Percentiles rank a stretch among this genome's conserved stretches.
These are phyloP conservation scores for Todiramphus chloris DNA, from an alignment of 2,113 vertebrate genomes.

Conservation along the genomic window DNA sequence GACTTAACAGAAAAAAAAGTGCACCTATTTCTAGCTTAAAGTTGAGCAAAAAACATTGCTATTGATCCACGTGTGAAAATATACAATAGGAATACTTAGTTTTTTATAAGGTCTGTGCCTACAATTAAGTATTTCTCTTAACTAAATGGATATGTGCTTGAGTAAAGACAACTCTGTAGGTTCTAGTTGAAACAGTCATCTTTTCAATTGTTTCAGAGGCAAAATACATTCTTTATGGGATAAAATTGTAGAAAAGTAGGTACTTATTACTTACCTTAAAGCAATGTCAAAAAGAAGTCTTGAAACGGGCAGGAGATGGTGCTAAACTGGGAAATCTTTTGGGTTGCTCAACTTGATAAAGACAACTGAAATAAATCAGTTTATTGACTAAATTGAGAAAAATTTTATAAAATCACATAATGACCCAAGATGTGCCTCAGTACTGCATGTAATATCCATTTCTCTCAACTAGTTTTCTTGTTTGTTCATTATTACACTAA, in stretches of 20 bases:
- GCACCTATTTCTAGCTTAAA: background rate
- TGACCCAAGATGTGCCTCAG: background rate
- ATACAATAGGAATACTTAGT: background rate
- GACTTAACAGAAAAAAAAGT: background rate
- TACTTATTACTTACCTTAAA: conserved; percentile 9
- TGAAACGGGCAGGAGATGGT: background rate
- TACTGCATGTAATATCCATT: background rate
- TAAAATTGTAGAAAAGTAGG: background rate
- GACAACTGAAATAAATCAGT: background rate
- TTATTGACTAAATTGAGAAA: background rate
- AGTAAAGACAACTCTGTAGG: background rate
- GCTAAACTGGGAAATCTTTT: background rate
- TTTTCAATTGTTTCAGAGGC: background rate
- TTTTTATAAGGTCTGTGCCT: background rate
- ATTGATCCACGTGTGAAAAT: background rate
- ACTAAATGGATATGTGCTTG: background rate
- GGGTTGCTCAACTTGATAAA: background rate
- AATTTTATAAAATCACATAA: background rate
- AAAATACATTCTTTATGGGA: background rate
- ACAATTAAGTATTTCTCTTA: background rate
- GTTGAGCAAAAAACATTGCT: background rate
- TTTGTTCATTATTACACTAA: background rate
- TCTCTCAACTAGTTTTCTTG: background rate
- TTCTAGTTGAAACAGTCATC: background rate
- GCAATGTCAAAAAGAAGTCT: background rate